Evolutionary conservation across 2,113 vertebrate species (phyloP).

Genomic region (Pitta sordida): DNA sequence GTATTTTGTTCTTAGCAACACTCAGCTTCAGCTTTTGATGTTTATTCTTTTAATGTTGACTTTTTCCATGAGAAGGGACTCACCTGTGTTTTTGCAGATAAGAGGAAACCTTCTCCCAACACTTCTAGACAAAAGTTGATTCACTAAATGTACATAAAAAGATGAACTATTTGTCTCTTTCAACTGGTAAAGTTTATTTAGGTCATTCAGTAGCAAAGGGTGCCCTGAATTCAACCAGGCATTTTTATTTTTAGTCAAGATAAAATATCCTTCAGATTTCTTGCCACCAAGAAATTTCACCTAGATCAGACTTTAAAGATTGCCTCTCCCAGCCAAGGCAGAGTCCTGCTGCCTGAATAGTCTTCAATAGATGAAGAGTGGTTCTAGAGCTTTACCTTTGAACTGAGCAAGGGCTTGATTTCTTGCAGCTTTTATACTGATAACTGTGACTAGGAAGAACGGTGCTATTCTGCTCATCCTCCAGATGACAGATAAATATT

Average conservation of each 20-base stretch:
- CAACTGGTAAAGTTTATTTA: not conserved
- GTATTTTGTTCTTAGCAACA: constrained; percentile 13
- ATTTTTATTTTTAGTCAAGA: not conserved
- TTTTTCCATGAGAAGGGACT: not conserved
- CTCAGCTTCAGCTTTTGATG: not conserved
- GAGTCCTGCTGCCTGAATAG: not conserved
- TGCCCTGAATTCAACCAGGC: not conserved
- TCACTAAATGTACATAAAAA: not conserved
- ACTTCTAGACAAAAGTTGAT: not conserved
- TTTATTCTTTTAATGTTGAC: not conserved
- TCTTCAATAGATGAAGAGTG: not conserved
- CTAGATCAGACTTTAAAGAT: not conserved
- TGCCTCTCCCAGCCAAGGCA: not conserved
- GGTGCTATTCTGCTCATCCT: not conserved
- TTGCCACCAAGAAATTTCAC: not conserved
- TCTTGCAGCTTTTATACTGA: not conserved
- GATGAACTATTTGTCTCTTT: not conserved
- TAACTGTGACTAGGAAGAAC: not conserved
- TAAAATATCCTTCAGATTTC: not conserved
- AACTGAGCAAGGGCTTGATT: not conserved
- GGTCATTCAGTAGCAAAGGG: not conserved
- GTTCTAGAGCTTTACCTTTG: not conserved
- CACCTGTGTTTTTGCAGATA: not conserved
- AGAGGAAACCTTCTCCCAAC: not conserved
- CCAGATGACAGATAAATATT: not conserved